Base-by-base conservation (phyloP, 1,140 invertebrate genomes). In the Vanessa tameamea region DNA sequence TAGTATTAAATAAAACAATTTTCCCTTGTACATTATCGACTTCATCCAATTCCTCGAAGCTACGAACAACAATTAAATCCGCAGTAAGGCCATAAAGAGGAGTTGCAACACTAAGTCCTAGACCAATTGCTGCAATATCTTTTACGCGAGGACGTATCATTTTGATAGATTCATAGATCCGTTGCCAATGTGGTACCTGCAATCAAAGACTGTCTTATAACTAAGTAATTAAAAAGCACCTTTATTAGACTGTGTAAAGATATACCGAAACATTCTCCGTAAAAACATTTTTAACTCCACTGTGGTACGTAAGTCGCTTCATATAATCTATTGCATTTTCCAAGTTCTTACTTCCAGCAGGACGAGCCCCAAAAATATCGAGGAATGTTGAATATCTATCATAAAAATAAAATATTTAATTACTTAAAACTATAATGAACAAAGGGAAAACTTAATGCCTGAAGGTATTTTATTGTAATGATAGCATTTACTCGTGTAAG, bases 251-350 rank as follows among this genome's bases (percentile, higher is more conserved):
- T 37, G 14, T 37, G 13, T 11, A 37, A 48, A 47, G 12, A 76
- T 11, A 43, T 80, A 88, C 87, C 78, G 77, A 66, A 63, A 91
- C 75, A 69, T 85, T 78, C 77, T 91, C 89, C 37, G 84, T 88
- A 13, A 68, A 73, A 7, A 89, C 73, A 67, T 86, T 79, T 37
- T 76, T 72, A 9, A 90, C 31, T 31, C 78, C 80, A 67, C 81
- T 71, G 70, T 77, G 72, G 20, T 79, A 82, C 64, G 95, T 94
- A 61, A 94, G 87, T 20, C 95, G 82, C 13, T 96, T 76, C 89
- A 96, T 95, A 77, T 96, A 95, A 90, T 97, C 95, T 70, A 97
- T 97, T 2, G 96, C 92, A 63, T 94, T 85, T 89, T 97, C 96
- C 20, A 97, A 90, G 73, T 89, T 93, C 50, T 94, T 57, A 3